Percentiles rank a stretch among this genome's conserved stretches.
phyloP scores from a whole-genome alignment of 92 coral and sea anemone species.

The Galaxea fascicularis region DNA sequence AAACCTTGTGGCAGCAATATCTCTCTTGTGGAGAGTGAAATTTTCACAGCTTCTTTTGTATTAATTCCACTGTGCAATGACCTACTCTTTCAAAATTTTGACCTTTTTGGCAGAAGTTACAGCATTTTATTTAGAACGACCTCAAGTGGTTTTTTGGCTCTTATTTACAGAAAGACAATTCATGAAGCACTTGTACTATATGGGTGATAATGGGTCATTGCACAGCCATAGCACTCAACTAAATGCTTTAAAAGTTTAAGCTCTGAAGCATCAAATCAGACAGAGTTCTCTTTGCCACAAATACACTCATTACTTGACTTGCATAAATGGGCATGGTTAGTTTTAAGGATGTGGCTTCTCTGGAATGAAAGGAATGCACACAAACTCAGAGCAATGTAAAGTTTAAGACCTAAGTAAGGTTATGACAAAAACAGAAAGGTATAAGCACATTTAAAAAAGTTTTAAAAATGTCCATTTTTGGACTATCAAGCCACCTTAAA shows the following conservation, averaged over 20 bases:
- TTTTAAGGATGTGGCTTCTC: constrained; percentile 48
- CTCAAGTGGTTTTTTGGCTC: constrained; percentile 9
- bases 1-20: constrained; percentile 25
- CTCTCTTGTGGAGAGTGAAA: too few species aligned
- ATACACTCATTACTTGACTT: constrained; percentile 11
- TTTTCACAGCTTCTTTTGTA: constrained; percentile 32
- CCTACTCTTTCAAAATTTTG: not conserved
- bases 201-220: constrained; percentile 38
- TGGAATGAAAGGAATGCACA: constrained; percentile 42
- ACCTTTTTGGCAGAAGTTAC: not conserved
- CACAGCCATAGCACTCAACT: constrained; percentile 27
- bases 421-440: too few species aligned
- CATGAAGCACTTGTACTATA: constrained; percentile 10
- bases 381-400: constrained; percentile 22
- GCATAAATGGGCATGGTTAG: constrained; percentile 37
- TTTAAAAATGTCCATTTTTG: too few species aligned
- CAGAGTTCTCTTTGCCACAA: constrained; percentile 43
- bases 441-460: too few species aligned
- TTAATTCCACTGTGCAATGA: constrained; percentile 41
- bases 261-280: constrained; percentile 2
- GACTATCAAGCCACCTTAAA: too few species aligned
- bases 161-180: constrained; percentile 8
- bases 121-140: not conserved
- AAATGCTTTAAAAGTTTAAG: constrained; percentile 25
- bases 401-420: constrained; percentile 6